phyloP scores from a whole-genome alignment of 2,888 invertebrate species.

The Vesta saturnalis region DNA sequence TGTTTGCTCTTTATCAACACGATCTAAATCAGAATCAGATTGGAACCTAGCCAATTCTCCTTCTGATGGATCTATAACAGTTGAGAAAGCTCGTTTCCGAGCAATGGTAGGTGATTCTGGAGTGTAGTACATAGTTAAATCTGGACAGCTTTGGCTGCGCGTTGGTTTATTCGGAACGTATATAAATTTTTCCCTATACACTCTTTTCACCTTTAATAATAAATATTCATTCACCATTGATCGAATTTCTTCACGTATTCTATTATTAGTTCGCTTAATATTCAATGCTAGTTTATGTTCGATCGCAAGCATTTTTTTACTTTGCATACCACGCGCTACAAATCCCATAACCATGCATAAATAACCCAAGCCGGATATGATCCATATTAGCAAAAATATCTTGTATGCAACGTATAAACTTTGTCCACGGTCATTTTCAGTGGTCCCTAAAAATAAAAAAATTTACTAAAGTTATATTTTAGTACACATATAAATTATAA shows the following conservation, averaged over 20 bases:
- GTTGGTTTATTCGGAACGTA: slow-evolving; percentile 60
- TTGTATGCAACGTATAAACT: slow-evolving; percentile 77
- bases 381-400: slow-evolving; percentile 86
- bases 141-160: slow-evolving; percentile 77
- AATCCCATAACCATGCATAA: slow-evolving; percentile 90
- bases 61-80: slow-evolving; percentile 60
- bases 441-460: slow-evolving; percentile 45
- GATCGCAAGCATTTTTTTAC: slow-evolving; percentile 76
- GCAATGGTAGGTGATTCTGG: slow-evolving; percentile 60
- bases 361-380: slow-evolving; percentile 91
- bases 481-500: neutral
- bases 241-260: slow-evolving; percentile 68
- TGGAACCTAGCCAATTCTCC: slow-evolving; percentile 68
- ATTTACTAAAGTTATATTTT: neutral
- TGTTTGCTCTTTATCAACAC: slow-evolving; percentile 82
- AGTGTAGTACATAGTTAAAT: slow-evolving; percentile 70
- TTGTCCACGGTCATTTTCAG: slow-evolving; percentile 65
- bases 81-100: slow-evolving; percentile 71
- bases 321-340: slow-evolving; percentile 80
- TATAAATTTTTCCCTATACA: slow-evolving; percentile 73
- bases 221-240: slow-evolving; percentile 72
- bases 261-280: slow-evolving; percentile 80
- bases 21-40: slow-evolving; percentile 81
- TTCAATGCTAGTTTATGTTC: slow-evolving; percentile 82
- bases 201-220: slow-evolving; percentile 78